Percentiles rank a stretch among this genome's conserved stretches.
Conservation (phyloP, 2,888 invertebrate species). For the Agriotes lineatus region DNA sequence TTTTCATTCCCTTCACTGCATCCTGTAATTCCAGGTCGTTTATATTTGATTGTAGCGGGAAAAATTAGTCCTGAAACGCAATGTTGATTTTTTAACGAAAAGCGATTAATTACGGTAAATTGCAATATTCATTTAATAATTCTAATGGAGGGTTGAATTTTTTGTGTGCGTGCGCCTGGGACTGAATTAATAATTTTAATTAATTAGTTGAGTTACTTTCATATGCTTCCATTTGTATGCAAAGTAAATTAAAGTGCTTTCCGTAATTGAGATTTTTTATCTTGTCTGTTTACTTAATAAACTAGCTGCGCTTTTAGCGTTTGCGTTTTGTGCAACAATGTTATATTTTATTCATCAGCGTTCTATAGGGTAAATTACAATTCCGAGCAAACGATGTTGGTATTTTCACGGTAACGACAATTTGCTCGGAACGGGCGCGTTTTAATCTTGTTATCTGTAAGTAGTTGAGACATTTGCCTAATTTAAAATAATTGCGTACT, state of each 20-base stretch:
- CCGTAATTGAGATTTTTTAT: neutral
- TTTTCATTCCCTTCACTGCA: no score
- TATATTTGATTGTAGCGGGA: no score
- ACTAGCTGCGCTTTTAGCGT: constrained; percentile 1
- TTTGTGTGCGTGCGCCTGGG: no score
- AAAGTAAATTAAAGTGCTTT: constrained; percentile 3
- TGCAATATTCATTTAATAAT: no score
- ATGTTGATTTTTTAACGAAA: no score
- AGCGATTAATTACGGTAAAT: no score
- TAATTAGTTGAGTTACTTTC: neutral
- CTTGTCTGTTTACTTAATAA: neutral
- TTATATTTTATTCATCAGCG: constrained; percentile 12
- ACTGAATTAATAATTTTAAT: neutral
- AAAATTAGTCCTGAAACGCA: no score
- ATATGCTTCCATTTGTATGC: neutral
- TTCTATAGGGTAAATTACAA: constrained; percentile 14
- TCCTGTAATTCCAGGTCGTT: no score
- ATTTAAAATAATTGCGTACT: constrained; percentile 34
- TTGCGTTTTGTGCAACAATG: constrained; percentile 9
- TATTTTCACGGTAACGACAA: constrained; percentile 18
- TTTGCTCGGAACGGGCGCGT: constrained; percentile 15
- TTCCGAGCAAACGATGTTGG: constrained; percentile 14
- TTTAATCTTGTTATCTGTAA: constrained; percentile 35
- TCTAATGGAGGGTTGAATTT: no score
- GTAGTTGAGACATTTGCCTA: constrained; percentile 28